phyloP scores from a whole-genome alignment of 2,113 vertebrate species.

The Prolemur simus region DNA sequence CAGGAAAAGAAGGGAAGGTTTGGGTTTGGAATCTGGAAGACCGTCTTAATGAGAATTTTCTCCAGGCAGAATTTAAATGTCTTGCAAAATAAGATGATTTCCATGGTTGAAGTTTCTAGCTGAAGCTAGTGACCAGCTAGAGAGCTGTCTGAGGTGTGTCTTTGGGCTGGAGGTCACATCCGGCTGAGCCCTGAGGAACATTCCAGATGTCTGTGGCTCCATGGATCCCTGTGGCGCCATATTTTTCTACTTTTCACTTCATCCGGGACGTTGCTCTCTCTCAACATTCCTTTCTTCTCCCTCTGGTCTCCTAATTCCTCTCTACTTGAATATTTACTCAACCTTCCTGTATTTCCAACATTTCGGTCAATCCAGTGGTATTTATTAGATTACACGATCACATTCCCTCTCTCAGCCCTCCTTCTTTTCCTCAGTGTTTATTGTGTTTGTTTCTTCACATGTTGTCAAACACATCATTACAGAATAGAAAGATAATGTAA shows the following conservation, averaged over 20 bases:
- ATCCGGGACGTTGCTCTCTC: neutral
- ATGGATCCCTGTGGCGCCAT: neutral
- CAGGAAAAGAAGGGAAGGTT: neutral
- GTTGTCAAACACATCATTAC: neutral
- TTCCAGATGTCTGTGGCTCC: neutral
- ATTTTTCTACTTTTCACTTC: neutral
- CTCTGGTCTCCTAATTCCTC: neutral
- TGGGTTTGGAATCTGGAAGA: neutral
- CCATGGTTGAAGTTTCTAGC: neutral
- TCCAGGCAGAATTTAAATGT: neutral
- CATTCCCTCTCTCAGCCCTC: neutral
- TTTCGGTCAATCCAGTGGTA: neutral
- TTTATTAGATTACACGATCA: neutral
- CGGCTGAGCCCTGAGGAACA: neutral
- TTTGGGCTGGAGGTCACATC: neutral
- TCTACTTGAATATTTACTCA: neutral
- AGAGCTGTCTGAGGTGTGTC: neutral
- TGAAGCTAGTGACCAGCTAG: neutral
- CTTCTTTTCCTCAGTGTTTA: neutral
- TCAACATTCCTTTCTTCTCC: neutral
- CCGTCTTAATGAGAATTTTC: neutral
- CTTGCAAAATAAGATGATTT: neutral
- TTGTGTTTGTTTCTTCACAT: neutral
- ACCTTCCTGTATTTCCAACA: neutral
- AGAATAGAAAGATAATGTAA: neutral